Evolutionary conservation across 2,113 vertebrate genomes (phyloP), one percentile per base, ranked within the genome.

Genomic region (Cairina moschata): DNA sequence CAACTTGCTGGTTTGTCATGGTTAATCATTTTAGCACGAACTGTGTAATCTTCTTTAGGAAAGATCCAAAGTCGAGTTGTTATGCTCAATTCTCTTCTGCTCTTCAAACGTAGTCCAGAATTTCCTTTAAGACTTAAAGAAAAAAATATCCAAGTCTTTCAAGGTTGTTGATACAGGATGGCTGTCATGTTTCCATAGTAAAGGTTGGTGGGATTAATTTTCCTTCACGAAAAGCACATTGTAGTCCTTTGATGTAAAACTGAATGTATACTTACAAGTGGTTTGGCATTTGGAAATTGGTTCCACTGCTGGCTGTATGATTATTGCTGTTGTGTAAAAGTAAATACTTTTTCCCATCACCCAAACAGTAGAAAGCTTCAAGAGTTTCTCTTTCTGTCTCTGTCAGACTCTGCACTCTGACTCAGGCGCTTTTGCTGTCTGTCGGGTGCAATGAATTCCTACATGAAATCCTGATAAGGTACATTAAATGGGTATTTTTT

Each of bases 391-490:
- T 78, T 17, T 78, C 32, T 85, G 17, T 55, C 28, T 36, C 1
- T 63, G 48, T 83, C 21, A 84, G 32, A 54, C 52, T 94, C 34
- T 1, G 8, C 66, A 48, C 73, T 86, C 73, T 52, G n/a, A 85
- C 48, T 91, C 44, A 55, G 23, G 28, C 72, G 60, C 88, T 93
- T 94, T 94, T 95, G 2, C 44, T 76, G 31, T 85, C 75, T 88
- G 38, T 95, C 32, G 28, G 2, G 7, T 90, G 8, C 62, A 91
- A 50, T 71, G 52, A 94, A 95, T 95, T 90, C 75, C 67, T 94
- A 26, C 46, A 71, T 91, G 94, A 91, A 95, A 88, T 82, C 31
- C 79, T 94, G 38, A 78, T 95, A 83, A 95, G 63, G 18, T 69
- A 88, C 38, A 29, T 95, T 94, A 94, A 94, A 77, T 42, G 88